phyloP scores from a whole-genome alignment of 2,797 vertebrate genomes.

The Saxicola maurus region DNA sequence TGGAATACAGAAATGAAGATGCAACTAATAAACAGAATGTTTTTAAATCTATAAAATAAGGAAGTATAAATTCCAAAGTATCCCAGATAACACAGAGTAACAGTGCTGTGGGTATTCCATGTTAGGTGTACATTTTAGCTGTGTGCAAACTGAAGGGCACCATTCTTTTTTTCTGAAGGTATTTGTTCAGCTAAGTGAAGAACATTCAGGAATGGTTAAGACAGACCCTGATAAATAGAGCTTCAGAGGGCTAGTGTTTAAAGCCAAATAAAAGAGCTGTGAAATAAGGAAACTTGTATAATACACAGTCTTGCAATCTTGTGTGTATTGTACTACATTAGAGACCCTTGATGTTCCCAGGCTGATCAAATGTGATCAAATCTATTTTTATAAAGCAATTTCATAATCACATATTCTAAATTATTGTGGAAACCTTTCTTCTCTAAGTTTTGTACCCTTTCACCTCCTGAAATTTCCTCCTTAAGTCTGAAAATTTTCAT shows the following conservation, averaged over 20 bases:
- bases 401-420: background rate
- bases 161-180: background rate
- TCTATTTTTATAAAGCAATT: background rate
- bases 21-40: background rate
- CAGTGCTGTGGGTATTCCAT: background rate
- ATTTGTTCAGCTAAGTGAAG: background rate
- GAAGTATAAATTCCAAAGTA: background rate
- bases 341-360: background rate
- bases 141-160: background rate
- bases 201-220: background rate
- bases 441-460: background rate
- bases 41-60: background rate
- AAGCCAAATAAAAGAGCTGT: background rate
- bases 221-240: background rate
- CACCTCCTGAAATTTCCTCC: background rate
- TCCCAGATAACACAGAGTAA: background rate
- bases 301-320: background rate
- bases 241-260: background rate
- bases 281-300: background rate
- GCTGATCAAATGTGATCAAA: background rate
- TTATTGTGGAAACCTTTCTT: background rate
- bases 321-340: background rate
- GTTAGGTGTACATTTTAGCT: background rate
- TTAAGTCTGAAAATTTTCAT: background rate
- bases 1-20: background rate